Base-by-base conservation (phyloP, 2,888 invertebrate genomes). In the Nephrocerus scutellatus region DNA sequence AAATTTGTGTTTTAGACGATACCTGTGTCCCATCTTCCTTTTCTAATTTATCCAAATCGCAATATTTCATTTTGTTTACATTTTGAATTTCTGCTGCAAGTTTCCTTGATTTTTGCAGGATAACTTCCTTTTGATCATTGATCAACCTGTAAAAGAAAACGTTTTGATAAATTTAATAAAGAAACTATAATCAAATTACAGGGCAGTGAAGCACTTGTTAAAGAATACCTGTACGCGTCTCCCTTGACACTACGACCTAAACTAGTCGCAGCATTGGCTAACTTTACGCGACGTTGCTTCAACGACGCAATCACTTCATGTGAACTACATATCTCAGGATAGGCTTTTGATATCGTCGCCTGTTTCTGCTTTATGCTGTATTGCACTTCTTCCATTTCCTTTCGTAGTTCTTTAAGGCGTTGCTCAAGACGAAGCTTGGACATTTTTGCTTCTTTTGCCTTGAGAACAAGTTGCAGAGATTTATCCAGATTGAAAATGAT, bases 401-500 rank as follows among this genome's bases (percentile, higher is more conserved):
- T 51, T 13, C 51, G 53, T 1, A 68, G 46, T 6, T 61, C 53
- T 23, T 55, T 56, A 5, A 66, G 35, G 0, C 64, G 57, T n/a
- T 55, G 44, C 39, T 63, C 55, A 19, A 60, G 34, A 3, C 53
- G 53, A 13, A 65, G 28, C 25, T 65, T 55, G 3, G 54, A 48
- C 8, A 54, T 49, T 50, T 65, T 67, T 0, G 61, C 57, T 8
- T 45, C 43, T 41, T 56, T 62, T 3, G 63, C 64, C 33, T 57
- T 53, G 23, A 51, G 48, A 6, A 68, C 63, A 46, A 69, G 43
- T 16, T 51, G 47, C 35, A 66, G 44, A 3, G 63, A 59, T 43
- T 62, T 63, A 12, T 62, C 57, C 36, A 69, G 49, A 39, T 59
- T 61, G 3, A 51, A 40, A 8, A 66, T 48, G 42, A 68, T 62